phyloP scores from a whole-genome alignment of 2,113 vertebrate species.

The Pelusios castaneus region DNA sequence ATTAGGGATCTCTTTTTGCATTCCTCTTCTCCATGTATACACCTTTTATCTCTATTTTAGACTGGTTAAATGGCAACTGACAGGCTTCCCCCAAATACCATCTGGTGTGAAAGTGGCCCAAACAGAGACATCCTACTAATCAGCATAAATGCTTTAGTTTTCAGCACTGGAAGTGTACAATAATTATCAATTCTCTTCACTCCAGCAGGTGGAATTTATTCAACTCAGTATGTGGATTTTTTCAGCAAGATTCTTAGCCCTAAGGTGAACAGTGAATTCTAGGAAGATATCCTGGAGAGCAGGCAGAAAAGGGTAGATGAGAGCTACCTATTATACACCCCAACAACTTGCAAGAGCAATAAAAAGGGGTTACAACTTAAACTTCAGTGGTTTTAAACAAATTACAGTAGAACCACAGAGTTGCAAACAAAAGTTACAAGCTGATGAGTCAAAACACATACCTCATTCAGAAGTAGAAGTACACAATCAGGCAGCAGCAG shows the following conservation, averaged over 20 bases:
- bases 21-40: background rate
- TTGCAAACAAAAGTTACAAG: too few species aligned
- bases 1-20: background rate
- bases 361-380: background rate
- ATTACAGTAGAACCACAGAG: background rate
- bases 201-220: background rate
- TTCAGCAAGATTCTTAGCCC: background rate
- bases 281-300: background rate
- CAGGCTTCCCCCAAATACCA: background rate
- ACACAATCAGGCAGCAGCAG: too few species aligned
- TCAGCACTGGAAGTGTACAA: background rate
- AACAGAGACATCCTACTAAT: background rate
- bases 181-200: background rate
- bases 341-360: background rate
- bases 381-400: background rate
- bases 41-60: background rate
- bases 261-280: background rate
- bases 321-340: background rate
- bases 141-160: background rate
- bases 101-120: background rate
- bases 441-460: too few species aligned
- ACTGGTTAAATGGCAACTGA: background rate
- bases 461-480: too few species aligned
- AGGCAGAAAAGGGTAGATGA: background rate
- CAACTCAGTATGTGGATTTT: background rate